These are phyloP conservation scores for Drosophila atripex DNA, from an alignment of 2,888 invertebrate genomes.

Conservation along the genomic window DNA sequence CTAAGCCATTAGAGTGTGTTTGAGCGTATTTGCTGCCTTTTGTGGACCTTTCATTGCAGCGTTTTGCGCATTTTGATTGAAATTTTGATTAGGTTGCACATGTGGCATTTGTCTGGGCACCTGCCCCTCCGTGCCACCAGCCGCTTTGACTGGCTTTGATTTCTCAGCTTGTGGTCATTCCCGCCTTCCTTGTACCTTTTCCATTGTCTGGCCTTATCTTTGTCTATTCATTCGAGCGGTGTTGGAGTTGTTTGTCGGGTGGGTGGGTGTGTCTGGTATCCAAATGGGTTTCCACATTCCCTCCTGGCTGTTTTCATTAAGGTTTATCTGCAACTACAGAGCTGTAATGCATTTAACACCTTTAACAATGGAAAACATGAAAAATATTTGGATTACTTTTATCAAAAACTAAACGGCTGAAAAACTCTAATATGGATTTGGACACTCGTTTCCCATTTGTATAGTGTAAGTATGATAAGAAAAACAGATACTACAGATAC, in stretches of 20 bases:
- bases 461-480: background rate
- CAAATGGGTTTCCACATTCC: conserved; percentile 1
- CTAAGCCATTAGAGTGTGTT: conserved; percentile 15
- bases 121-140: background rate
- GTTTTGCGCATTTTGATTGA: conserved; percentile 70
- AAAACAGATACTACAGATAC: background rate
- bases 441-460: background rate
- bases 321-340: conserved; percentile 16
- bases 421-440: too few species aligned
- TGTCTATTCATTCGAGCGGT: conserved; percentile 42
- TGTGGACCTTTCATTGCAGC: conserved; percentile 39
- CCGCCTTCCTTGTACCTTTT: conserved; percentile 24
- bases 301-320: conserved; percentile 14
- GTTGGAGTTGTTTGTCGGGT: conserved; percentile 17
- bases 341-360: background rate
- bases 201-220: conserved; percentile 58
- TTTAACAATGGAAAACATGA: background rate
- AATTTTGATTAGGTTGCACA: conserved; percentile 71
- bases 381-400: too few species aligned
- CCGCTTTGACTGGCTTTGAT: conserved; percentile 58
- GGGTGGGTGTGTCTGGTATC: conserved; percentile 33
- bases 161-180: conserved; percentile 62
- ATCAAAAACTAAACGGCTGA: background rate
- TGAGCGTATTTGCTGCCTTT: conserved; percentile 39
- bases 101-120: conserved; percentile 64